Percentiles rank a stretch among this genome's conserved stretches.
Evolutionary conservation across 2,888 invertebrate species (phyloP).

Genomic region (Kuschelorhynchus macadamiae): DNA sequence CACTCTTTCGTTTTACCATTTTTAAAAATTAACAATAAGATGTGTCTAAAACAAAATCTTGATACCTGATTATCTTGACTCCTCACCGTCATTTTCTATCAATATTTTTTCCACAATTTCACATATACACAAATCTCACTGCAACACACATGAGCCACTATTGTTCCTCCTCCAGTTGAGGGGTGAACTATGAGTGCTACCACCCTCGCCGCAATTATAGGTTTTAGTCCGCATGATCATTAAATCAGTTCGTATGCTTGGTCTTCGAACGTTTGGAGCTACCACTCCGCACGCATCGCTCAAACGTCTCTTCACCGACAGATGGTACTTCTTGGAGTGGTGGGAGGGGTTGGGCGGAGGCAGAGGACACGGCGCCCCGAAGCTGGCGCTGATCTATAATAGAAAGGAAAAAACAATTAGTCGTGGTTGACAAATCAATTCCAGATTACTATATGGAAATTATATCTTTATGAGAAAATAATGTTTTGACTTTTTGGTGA

Average conservation of each 20-base stretch:
- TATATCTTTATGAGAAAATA: no score
- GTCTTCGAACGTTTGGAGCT: slow-evolving; percentile 88
- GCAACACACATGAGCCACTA: slow-evolving; percentile 30
- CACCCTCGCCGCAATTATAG: slow-evolving; percentile 65
- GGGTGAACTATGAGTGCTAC: slow-evolving; percentile 34
- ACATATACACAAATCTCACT: slow-evolving; percentile 13
- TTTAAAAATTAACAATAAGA: no score
- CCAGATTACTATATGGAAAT: no score
- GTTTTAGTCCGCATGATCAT: slow-evolving; percentile 91
- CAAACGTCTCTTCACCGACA: slow-evolving; percentile 85
- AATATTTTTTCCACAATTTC: no score
- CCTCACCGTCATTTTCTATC: no score
- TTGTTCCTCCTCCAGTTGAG: slow-evolving; percentile 31
- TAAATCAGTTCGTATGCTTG: slow-evolving; percentile 89
- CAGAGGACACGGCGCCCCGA: slow-evolving; percentile 82
- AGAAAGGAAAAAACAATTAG: slow-evolving; percentile 13
- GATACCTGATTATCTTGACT: no score
- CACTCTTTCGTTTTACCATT: no score
- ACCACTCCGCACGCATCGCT: slow-evolving; percentile 92
- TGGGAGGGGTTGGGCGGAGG: slow-evolving; percentile 77
- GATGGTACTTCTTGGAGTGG: slow-evolving; percentile 80
- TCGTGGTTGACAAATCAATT: no score
- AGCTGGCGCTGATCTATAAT: slow-evolving; percentile 76
- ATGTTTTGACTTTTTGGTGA: no score
- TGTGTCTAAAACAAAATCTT: no score